Percentiles rank a stretch among this genome's conserved stretches.
These are phyloP conservation scores for Lasioglossum oenotherae DNA, from an alignment of 2,888 invertebrate genomes.

Conservation along the genomic window DNA sequence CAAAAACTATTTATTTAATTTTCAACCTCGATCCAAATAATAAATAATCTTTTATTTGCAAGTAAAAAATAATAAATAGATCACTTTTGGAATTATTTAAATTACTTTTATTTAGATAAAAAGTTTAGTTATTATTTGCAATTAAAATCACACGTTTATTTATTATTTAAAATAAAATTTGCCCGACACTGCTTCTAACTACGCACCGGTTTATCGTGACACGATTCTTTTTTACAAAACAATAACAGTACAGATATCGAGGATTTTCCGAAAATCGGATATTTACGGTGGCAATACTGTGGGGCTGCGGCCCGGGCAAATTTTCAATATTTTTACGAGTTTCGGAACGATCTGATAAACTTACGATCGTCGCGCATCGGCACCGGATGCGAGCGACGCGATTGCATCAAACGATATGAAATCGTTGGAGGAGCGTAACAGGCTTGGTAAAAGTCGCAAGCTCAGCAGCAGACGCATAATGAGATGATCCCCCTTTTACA, in stretches of 20 bases:
- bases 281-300: neutral
- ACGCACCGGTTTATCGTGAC: neutral
- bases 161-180: too few relatives aligned
- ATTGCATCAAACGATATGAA: slow-evolving; percentile 24
- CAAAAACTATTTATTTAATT: too few relatives aligned
- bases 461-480: slow-evolving; percentile 65
- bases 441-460: slow-evolving; percentile 28
- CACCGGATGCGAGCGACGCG: neutral
- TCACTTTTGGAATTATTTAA: too few relatives aligned
- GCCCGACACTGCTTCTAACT: neutral
- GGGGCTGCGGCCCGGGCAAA: neutral
- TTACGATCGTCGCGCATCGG: too few relatives aligned
- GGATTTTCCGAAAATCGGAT: neutral
- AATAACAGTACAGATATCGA: neutral
- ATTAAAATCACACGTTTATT: too few relatives aligned
- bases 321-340: neutral
- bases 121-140: too few relatives aligned
- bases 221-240: neutral
- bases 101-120: too few relatives aligned
- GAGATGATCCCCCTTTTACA: slow-evolving; percentile 72
- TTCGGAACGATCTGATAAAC: neutral
- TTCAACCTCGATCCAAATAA: too few relatives aligned
- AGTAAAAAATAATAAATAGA: too few relatives aligned
- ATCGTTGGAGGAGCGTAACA: slow-evolving; percentile 34
- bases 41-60: too few relatives aligned